Base-by-base conservation (phyloP, 1,140 invertebrate species). In the Eumaeus atala region DNA sequence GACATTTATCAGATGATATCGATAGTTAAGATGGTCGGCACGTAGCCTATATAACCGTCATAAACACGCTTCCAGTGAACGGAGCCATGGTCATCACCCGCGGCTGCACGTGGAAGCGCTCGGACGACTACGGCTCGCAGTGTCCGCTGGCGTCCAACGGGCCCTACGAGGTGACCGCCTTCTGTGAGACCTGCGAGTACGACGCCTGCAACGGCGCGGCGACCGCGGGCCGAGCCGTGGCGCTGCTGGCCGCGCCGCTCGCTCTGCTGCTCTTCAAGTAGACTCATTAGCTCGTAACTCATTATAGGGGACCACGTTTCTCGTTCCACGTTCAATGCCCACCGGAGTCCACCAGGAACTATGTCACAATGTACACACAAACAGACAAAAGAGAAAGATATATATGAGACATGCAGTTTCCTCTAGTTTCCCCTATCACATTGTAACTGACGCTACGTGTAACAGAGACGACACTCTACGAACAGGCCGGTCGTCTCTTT, bases 101-200 rank as follows among this genome's bases (percentile, higher is more conserved):
- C 34, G 86, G 89, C 2, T 92, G 91, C 65, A 89, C 89, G 0
- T 88, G 85, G 66, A 88, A 90, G 38, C 87, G 87, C 33, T 74
- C 81, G 17, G 89, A 90, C 11, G 88, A 90, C 56, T 89, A 89
- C 57, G 72, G 59, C 6, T 89, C 83, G 12, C 74, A 76, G 6
- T 92, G 91, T 57, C 80, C 88, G 1, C 74, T 73, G 33, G 70
- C 84, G 12, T 75, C 86, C 8, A 81, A 84, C 17, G 72, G 78
- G 6, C 82, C 84, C 48, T 83, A 87, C 37, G 88, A 87, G 58
- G 80, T 87, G 3, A 73, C 90, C n/a, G 86, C 90, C 8, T 91
- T 90, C 67, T 90, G 89, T 38, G 85, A 77, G 56, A 89, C 87
- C 18, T 90, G 89, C 58, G 88, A 89, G 47, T 87, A 87, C 37